These are phyloP conservation scores for Acridotheres tristis DNA, from an alignment of 2,797 vertebrate genomes.

Conservation along the genomic window DNA sequence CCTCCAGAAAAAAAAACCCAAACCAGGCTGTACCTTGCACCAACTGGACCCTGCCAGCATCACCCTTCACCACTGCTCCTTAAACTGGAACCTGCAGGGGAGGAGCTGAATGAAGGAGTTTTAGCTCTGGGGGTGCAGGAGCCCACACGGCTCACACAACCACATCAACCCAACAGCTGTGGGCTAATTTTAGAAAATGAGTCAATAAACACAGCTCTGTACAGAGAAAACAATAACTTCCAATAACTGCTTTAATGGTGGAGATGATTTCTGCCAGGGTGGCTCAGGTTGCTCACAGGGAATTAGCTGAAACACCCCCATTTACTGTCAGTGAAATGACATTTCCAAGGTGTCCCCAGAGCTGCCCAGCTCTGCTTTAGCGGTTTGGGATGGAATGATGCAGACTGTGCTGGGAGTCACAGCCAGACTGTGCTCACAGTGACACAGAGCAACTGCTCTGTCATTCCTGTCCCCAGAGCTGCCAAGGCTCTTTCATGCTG, in stretches of 20 bases:
- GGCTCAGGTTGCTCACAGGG: background rate
- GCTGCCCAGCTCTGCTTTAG: background rate
- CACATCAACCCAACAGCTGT: background rate
- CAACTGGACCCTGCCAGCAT: background rate
- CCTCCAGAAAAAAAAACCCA: background rate
- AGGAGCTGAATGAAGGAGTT: background rate
- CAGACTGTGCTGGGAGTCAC: background rate
- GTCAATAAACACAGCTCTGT: background rate
- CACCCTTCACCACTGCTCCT: background rate
- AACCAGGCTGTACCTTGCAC: background rate
- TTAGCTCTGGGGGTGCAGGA: background rate
- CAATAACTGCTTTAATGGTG: too few relatives aligned
- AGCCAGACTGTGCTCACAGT: background rate
- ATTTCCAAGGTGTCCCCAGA: too few relatives aligned
- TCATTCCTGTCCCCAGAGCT: background rate
- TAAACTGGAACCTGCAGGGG: background rate
- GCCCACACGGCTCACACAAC: background rate
- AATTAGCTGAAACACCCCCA: background rate
- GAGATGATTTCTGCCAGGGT: background rate
- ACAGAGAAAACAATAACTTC: background rate
- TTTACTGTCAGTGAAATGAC: fast-evolving
- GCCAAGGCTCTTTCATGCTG: background rate
- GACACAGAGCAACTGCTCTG: background rate
- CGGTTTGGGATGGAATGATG: background rate
- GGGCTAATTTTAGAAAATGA: background rate